Evolutionary conservation across 1,140 invertebrate genomes (phyloP).

Genomic region (Drosophila ficusphila): DNA sequence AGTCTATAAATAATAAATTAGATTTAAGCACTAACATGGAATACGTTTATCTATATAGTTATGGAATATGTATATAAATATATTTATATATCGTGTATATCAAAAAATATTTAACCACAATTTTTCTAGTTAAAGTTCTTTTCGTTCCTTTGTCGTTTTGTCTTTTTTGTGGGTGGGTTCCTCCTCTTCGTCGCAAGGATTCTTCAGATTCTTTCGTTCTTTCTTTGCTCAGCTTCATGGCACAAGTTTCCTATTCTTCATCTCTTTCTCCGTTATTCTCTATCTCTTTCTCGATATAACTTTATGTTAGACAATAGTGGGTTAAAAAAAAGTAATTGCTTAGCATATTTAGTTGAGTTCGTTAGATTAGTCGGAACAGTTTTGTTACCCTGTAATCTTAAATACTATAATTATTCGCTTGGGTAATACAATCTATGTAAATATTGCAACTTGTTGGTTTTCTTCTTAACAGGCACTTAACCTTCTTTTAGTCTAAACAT

Average conservation of each 20-base stretch:
- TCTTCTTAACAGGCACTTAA: slow-evolving; percentile 69
- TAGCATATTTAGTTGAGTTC: slow-evolving; percentile 50
- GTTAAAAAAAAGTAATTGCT: slow-evolving; percentile 35
- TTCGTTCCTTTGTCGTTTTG: slow-evolving; percentile 33
- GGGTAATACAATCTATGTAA: slow-evolving; percentile 51
- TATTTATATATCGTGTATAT: slow-evolving; percentile 36
- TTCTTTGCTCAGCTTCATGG: slow-evolving; percentile 49
- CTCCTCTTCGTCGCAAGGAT: neutral
- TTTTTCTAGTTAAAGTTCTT: slow-evolving; percentile 35
- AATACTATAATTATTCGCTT: slow-evolving; percentile 45
- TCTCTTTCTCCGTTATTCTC: neutral
- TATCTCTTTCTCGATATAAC: neutral
- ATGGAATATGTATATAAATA: slow-evolving; percentile 50
- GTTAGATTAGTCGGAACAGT: slow-evolving; percentile 32
- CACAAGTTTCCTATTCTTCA: slow-evolving; percentile 53
- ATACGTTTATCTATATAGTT: slow-evolving; percentile 44
- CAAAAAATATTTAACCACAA: slow-evolving; percentile 47
- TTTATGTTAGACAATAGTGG: slow-evolving; percentile 20
- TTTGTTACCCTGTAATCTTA: slow-evolving; percentile 64
- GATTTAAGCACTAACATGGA: slow-evolving; percentile 79
- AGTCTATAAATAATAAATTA: slow-evolving; percentile 67
- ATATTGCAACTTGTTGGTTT: slow-evolving; percentile 67
- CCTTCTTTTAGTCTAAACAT: slow-evolving; percentile 35
- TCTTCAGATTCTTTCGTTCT: slow-evolving; percentile 25
- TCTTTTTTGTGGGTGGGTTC: slow-evolving; percentile 29